These are phyloP conservation scores for Trichomycterus rosablanca DNA, from an alignment of 2,113 vertebrate genomes.

Conservation along the genomic window DNA sequence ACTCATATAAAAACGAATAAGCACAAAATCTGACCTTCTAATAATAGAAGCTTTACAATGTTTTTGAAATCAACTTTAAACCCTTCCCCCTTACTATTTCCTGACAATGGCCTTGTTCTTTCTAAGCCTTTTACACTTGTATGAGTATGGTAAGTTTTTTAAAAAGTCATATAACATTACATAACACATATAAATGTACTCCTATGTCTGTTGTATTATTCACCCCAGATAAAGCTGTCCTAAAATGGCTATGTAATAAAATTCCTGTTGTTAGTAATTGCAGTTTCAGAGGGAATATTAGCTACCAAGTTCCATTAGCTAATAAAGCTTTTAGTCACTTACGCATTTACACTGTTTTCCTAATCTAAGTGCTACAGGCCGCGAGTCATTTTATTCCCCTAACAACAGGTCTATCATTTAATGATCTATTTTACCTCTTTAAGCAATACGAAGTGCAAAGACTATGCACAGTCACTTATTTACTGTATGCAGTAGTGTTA, in stretches of 20 bases:
- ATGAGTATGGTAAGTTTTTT: constrained; percentile 16
- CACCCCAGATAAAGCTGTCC: neutral
- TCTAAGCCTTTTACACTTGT: constrained; percentile 36
- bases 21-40: constrained; percentile 49
- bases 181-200: constrained; percentile 22
- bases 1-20: constrained; percentile 39
- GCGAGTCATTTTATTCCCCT: neutral
- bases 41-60: constrained; percentile 17
- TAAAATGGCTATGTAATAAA: neutral
- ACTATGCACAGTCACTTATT: constrained; percentile 15
- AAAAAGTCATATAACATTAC: constrained; percentile 40
- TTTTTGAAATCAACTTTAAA: constrained; percentile 1
- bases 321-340: constrained; percentile 19
- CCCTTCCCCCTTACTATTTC: constrained; percentile 20
- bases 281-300: neutral
- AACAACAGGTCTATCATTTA: too few species aligned
- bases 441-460: constrained; percentile 43
- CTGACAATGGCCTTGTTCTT: constrained; percentile 44
- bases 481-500: neutral
- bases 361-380: constrained; percentile 9
- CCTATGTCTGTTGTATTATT: neutral
- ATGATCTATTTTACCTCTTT: constrained; percentile 14
- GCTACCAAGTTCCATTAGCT: constrained; percentile 1
- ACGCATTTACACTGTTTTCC: constrained; percentile 7
- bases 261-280: neutral